Percentiles rank a stretch among this genome's conserved stretches.
phyloP scores from a whole-genome alignment of 92 coral and sea anemone species.

The Phenganax stokvisi region DNA sequence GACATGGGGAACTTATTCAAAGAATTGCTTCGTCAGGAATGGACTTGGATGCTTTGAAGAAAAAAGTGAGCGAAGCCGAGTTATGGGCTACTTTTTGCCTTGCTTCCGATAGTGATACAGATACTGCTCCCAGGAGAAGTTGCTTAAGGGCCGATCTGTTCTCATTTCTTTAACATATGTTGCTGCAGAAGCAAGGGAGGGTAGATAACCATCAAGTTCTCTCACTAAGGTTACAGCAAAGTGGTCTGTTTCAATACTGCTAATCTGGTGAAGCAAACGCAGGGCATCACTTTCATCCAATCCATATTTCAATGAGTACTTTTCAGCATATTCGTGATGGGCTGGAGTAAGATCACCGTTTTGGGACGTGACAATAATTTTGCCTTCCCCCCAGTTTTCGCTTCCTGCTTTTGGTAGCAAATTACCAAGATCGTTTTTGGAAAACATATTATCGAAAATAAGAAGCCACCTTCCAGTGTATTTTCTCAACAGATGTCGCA shows the following conservation, averaged over 20 bases:
- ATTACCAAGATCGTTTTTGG: conserved; percentile 54
- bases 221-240: background rate
- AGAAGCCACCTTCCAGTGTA: conserved; percentile 58
- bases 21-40: too few species aligned
- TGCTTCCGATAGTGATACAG: conserved; percentile 37
- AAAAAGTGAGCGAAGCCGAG: too few species aligned
- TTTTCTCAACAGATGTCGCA: conserved; percentile 46
- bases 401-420: conserved; percentile 70
- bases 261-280: conserved; percentile 1
- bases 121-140: conserved; percentile 71
- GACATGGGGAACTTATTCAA: too few species aligned
- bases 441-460: conserved; percentile 73
- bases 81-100: background rate
- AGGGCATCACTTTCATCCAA: conserved; percentile 2
- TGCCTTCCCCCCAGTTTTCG: conserved; percentile 78
- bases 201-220: background rate
- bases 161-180: conserved; percentile 20
- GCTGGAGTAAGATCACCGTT: conserved; percentile 12
- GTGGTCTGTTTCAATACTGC: conserved; percentile 4
- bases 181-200: conserved; percentile 14
- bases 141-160: conserved; percentile 62
- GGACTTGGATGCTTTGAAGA: too few species aligned
- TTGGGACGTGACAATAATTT: conserved; percentile 22
- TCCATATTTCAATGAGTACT: background rate
- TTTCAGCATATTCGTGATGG: background rate